Evolutionary conservation across 2,113 vertebrate species (phyloP), one percentile per base, ranked within the genome.

Genomic region (Nymphicus hollandicus): DNA sequence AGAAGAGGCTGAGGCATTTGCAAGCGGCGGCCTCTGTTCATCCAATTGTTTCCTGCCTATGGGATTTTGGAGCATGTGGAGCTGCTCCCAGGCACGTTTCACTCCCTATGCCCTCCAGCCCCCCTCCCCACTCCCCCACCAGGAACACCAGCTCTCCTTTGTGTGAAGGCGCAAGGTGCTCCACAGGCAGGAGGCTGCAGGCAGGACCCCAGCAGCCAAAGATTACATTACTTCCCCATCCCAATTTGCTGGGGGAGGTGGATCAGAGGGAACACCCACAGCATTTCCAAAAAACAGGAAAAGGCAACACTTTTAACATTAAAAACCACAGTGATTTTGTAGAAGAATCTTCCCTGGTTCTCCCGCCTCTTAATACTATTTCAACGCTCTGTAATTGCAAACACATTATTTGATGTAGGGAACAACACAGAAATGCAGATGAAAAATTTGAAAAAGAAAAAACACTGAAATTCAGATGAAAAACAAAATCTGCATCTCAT

Each of bases 1-100:
- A 73, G 89, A 86, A 93, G 92, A 35, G 18, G 56, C 33, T 1
- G 1, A 82, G 63, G 84, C 72, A 81, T 96, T 89, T 81, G 78
- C 52, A 82, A 96, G 81, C 15, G 0, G 68, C 52, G 53, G 91
- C 76, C 85, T 82, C 84, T 85, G 47, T 77, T 93, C 60, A 82
- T 85, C 58, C 95, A 44, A 96, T 97, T 91, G 86, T 95, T 97
- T 76, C 70, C 78, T 22, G 80, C 78, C 74, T 5, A 11, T 22
- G 52, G 86, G 58, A 71, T 81, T 91, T 89, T 6, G 41, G 92
- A 86, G 74, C 90, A 61, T 78, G 90, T 14, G 84, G 91, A 96
- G 94, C 97, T 95, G 97, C 94, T 91, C 53, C 79, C 80, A 91
- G 92, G 89, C 96, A 95, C 88, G 85, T 97, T 91, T 91, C 89